Conservation (phyloP, 2,797 vertebrate genomes). For the Tadarida brasiliensis region DNA sequence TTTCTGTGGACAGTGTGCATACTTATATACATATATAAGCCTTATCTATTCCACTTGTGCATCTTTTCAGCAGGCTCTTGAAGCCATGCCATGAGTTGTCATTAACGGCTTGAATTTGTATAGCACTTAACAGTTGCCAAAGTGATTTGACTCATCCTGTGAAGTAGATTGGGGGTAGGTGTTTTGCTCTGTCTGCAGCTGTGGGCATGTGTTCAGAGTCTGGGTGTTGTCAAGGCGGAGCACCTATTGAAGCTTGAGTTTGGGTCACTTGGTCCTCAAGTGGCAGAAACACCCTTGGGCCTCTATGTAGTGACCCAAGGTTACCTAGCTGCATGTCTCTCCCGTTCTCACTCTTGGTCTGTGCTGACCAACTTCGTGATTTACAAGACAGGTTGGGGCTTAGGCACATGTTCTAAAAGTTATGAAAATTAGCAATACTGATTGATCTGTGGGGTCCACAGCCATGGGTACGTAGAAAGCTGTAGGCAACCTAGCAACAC, state of each 20-base stretch:
- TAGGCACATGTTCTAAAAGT: background rate
- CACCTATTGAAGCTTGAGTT: background rate
- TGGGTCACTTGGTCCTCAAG: background rate
- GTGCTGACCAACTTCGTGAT: background rate
- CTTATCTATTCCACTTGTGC: background rate
- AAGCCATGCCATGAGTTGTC: background rate
- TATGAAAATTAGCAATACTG: background rate
- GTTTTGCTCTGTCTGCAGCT: background rate
- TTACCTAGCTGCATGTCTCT: background rate
- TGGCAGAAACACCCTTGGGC: background rate
- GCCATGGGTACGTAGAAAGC: background rate
- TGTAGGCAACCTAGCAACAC: background rate
- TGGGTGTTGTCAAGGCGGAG: background rate
- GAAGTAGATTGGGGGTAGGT: background rate
- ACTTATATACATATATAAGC: background rate
- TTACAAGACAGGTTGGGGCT: background rate
- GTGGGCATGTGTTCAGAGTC: background rate
- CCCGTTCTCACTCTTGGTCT: background rate
- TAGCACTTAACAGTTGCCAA: conserved; percentile 10
- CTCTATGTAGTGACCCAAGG: background rate
- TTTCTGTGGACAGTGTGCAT: background rate
- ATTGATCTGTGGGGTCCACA: background rate
- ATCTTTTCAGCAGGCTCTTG: background rate
- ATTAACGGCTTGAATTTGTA: conserved; percentile 13
- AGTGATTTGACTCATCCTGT: background rate